A percentile compares a stretch with the other conserved stretches of the same genome.
Evolutionary conservation across 1,140 invertebrate genomes (phyloP).

Genomic region (Leptoteleia sp.): DNA sequence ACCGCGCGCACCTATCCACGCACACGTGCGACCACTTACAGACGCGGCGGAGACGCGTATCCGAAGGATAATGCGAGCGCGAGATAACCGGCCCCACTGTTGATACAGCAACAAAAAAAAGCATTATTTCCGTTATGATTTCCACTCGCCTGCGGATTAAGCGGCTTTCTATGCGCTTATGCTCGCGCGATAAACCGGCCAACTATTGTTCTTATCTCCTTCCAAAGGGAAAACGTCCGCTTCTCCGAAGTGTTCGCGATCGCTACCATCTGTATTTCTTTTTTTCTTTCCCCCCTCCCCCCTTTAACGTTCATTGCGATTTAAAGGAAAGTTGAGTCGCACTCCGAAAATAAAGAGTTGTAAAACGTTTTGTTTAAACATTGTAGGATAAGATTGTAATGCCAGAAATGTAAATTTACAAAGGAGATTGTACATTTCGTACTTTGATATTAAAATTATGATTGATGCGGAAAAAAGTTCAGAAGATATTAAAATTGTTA

Average conservation of each 20-base stretch:
- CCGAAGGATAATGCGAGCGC: constrained; percentile 9
- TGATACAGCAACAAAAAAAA: constrained; percentile 2
- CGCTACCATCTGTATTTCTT: not conserved
- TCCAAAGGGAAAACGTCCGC: not conserved
- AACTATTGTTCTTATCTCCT: constrained; percentile 4
- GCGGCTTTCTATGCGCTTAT: constrained; percentile 23
- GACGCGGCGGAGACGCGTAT: constrained; percentile 1
- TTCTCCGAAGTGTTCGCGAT: not conserved
- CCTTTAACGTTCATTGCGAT: too few species aligned
- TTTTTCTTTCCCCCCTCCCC: too few species aligned
- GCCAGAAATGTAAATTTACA: too few species aligned
- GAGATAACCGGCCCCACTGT: not conserved
- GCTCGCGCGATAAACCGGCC: not conserved
- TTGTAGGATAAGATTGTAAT: too few species aligned
- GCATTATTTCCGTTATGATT: constrained; percentile 36
- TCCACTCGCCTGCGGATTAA: constrained; percentile 33
- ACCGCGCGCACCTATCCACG: constrained; percentile 27
- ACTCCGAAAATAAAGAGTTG: too few species aligned
- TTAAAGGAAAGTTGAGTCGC: too few species aligned
- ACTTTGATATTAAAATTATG: too few species aligned
- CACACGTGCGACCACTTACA: constrained; percentile 36
- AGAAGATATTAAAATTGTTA: too few species aligned
- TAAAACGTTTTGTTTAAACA: too few species aligned
- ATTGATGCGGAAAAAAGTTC: too few species aligned
- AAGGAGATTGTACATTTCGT: too few species aligned